phyloP scores from a whole-genome alignment of 2,888 invertebrate genomes.

The Nomada flava region DNA sequence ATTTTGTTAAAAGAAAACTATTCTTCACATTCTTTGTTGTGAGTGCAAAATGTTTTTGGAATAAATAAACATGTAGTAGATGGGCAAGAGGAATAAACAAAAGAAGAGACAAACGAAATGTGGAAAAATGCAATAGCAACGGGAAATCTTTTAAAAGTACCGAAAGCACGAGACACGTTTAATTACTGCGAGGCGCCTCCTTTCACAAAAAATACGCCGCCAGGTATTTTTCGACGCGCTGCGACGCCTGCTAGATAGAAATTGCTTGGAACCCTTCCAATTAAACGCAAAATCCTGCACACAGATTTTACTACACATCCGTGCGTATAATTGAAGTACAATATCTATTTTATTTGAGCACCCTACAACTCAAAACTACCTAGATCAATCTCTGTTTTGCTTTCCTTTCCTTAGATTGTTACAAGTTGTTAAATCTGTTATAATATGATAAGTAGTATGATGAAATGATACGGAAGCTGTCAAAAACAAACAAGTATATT shows the following conservation, averaged over 20 bases:
- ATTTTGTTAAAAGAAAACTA: too few relatives aligned
- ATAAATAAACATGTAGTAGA: too few relatives aligned
- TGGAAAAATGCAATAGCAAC: neutral
- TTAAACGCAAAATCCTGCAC: neutral
- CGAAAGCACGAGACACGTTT: slow-evolving; percentile 36
- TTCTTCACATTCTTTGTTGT: too few relatives aligned
- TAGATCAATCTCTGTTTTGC: too few relatives aligned
- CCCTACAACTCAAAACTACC: neutral
- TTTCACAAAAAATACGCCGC: neutral
- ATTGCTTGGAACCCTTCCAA: slow-evolving; percentile 8
- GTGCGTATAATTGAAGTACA: neutral
- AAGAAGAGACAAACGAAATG: neutral
- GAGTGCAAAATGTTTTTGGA: too few relatives aligned
- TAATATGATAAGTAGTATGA: too few relatives aligned
- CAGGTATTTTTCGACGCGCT: slow-evolving; percentile 34
- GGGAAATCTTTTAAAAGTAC: slow-evolving; percentile 10
- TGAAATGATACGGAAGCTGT: too few relatives aligned
- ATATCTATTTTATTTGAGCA: neutral
- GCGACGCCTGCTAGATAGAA: slow-evolving; percentile 15
- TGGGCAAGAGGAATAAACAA: too few relatives aligned
- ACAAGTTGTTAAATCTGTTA: too few relatives aligned
- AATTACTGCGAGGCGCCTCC: slow-evolving; percentile 38
- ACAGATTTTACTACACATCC: neutral
- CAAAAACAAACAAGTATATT: too few relatives aligned
- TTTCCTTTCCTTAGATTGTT: too few relatives aligned